These are phyloP conservation scores for Aphidius gifuensis DNA, from an alignment of 1,140 invertebrate genomes.

Conservation along the genomic window DNA sequence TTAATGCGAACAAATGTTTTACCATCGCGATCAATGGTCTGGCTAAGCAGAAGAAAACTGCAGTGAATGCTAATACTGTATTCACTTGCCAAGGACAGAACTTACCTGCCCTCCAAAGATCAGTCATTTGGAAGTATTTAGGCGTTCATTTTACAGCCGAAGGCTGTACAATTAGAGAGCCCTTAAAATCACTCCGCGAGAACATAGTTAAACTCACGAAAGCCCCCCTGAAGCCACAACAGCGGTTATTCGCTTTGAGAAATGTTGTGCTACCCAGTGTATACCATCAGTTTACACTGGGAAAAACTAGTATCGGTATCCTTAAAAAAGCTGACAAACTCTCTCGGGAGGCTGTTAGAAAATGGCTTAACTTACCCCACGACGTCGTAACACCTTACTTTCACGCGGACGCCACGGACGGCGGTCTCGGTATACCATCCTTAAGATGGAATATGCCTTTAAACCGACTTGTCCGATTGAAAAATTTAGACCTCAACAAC, in stretches of 20 bases:
- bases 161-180: too few species aligned
- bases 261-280: too few species aligned
- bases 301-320: too few species aligned
- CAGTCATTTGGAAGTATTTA: slow-evolving; percentile 20
- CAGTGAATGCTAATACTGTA: slow-evolving; percentile 5
- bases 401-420: slow-evolving; percentile 25
- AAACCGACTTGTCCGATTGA: slow-evolving; percentile 2
- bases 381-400: slow-evolving; percentile 40
- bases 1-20: slow-evolving; percentile 42
- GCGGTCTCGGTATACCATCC: slow-evolving; percentile 29
- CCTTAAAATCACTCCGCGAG: too few species aligned
- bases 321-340: too few species aligned
- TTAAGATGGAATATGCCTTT: slow-evolving; percentile 25
- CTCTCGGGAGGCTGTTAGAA: too few species aligned
- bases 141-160: slow-evolving; percentile 7
- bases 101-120: slow-evolving; percentile 10
- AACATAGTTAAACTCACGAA: too few species aligned
- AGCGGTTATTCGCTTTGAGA: too few species aligned
- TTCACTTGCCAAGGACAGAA: slow-evolving; percentile 6
- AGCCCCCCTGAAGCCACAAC: too few species aligned
- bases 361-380: background rate
- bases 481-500: background rate
- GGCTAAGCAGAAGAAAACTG: slow-evolving; percentile 24
- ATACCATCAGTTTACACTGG: too few species aligned
- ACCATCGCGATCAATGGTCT: slow-evolving; percentile 31